Evolutionary conservation across 35 echinoderm and acorn worm genomes (phyloP).

Genomic region (Amphiura filiformis): DNA sequence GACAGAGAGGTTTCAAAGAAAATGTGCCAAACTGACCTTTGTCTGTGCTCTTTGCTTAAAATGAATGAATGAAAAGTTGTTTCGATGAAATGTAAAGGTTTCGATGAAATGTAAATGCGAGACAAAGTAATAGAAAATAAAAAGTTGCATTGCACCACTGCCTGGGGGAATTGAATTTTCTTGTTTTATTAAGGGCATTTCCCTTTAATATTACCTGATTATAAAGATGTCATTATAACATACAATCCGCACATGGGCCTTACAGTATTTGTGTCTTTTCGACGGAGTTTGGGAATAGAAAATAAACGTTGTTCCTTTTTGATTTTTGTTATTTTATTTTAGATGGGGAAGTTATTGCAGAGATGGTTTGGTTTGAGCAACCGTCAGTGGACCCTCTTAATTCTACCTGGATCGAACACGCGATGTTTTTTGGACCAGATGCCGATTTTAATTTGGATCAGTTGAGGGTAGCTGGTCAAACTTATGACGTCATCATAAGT

Average conservation of each 20-base stretch:
- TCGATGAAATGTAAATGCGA: no score
- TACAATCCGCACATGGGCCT: no score
- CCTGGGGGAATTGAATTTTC: background rate
- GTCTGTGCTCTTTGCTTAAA: no score
- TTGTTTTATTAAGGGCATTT: background rate
- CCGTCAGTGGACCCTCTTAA: slow-evolving; percentile 46
- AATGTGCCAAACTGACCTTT: no score
- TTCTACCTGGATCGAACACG: slow-evolving; percentile 49
- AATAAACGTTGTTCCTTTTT: background rate
- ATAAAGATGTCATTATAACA: no score
- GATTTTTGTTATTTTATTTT: background rate
- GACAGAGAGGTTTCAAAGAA: no score
- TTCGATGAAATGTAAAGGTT: no score
- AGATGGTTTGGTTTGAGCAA: slow-evolving; percentile 87
- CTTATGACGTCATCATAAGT: slow-evolving; percentile 65
- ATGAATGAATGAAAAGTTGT: no score
- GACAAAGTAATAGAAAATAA: no score
- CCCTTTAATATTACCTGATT: background rate
- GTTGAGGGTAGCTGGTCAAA: background rate
- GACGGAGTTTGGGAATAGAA: background rate
- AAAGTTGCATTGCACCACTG: background rate
- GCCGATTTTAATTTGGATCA: slow-evolving; percentile 14
- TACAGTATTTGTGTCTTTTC: no score
- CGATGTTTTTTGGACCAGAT: slow-evolving; percentile 71
- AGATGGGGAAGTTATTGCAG: slow-evolving; percentile 26